Percentiles rank a stretch among this genome's conserved stretches.
These are phyloP conservation scores for Dendrophyllia cribrosa DNA, from an alignment of 64 coral and sea anemone genomes.

Conservation along the genomic window DNA sequence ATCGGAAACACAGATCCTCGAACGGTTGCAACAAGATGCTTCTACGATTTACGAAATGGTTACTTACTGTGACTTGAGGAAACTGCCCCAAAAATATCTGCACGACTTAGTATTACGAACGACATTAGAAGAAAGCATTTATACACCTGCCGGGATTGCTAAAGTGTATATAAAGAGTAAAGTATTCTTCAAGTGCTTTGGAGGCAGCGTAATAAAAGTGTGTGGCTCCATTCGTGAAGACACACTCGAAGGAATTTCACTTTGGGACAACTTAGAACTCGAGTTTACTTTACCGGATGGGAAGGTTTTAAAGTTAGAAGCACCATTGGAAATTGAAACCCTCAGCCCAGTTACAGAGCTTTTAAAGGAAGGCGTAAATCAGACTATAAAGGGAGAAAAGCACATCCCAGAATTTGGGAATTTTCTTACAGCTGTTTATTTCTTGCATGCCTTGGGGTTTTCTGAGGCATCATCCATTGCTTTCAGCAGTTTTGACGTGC, in stretches of 20 bases:
- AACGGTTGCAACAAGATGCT: conserved; percentile 4
- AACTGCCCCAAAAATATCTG: conserved; percentile 1
- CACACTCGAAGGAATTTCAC: neutral
- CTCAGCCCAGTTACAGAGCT: conserved; percentile 26
- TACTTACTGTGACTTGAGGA: neutral
- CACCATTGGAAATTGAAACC: neutral
- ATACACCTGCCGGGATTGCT: conserved; percentile 19
- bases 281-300: conserved; percentile 56
- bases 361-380: conserved; percentile 46
- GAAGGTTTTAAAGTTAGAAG: neutral
- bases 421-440: conserved; percentile 38
- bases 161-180: conserved; percentile 25
- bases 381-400: conserved; percentile 21
- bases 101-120: conserved; percentile 44
- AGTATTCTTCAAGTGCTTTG: conserved; percentile 7
- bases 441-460: conserved; percentile 55
- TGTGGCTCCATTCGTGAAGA: conserved; percentile 4
- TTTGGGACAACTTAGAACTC: conserved; percentile 5
- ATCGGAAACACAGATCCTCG: conserved; percentile 34
- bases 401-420: conserved; percentile 46
- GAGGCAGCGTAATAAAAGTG: conserved; percentile 21
- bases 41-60: neutral
- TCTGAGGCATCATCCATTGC: neutral
- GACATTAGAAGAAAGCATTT: conserved; percentile 28
- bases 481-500: neutral